These are phyloP conservation scores for Silvanus unidentatus DNA, from an alignment of 2,888 invertebrate genomes.

Conservation along the genomic window DNA sequence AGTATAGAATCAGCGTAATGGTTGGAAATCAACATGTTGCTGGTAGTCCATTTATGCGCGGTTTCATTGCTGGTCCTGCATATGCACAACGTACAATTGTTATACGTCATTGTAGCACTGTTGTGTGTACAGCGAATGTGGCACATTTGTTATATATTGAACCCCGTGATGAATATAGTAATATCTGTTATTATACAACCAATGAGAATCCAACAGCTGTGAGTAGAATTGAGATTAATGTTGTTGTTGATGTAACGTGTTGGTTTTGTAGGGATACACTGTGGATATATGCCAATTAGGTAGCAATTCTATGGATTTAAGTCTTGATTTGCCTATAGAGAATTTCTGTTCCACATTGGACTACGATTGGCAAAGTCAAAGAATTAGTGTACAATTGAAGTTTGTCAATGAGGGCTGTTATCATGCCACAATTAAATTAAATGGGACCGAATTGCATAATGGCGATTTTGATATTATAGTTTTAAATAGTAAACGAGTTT, in stretches of 20 bases:
- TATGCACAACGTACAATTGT: conserved; percentile 80
- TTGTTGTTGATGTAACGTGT: conserved; percentile 15
- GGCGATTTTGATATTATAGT: conserved; percentile 91
- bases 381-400: conserved; percentile 69
- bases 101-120: conserved; percentile 75
- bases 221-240: conserved; percentile 3
- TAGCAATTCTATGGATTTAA: conserved; percentile 43
- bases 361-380: conserved; percentile 74
- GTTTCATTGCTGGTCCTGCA: conserved; percentile 77
- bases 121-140: conserved; percentile 73
- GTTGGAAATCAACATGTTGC: conserved; percentile 75
- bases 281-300: conserved; percentile 58
- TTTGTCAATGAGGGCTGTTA: conserved; percentile 78
- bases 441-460: conserved; percentile 70
- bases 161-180: conserved; percentile 88
- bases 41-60: conserved; percentile 80
- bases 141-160: conserved; percentile 76
- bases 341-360: conserved; percentile 55
- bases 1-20: conserved; percentile 79
- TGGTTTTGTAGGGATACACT: conserved; percentile 56
- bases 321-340: conserved; percentile 45
- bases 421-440: conserved; percentile 72
- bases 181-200: conserved; percentile 63
- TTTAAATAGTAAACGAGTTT: conserved; percentile 71
- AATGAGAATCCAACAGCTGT: conserved; percentile 52